Evolutionary conservation across 2,888 invertebrate species (phyloP), one percentile per base, ranked within the genome.

Genomic region (Plebejus argus): DNA sequence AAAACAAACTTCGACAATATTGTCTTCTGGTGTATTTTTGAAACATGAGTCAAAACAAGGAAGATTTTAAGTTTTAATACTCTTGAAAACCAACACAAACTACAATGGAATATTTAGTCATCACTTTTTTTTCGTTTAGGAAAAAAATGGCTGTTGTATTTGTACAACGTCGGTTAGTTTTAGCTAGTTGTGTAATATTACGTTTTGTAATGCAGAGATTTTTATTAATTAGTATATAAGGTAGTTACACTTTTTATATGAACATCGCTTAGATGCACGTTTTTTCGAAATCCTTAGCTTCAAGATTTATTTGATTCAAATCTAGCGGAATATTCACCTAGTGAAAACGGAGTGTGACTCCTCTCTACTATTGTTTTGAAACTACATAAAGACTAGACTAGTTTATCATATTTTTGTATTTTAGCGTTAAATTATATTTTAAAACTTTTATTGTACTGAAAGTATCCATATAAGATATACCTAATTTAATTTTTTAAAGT

Each of bases 131-230:
- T 78, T 80, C 23, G 12, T 23, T 12, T 61, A 20, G 6, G 23
- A 61, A 61, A 61, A 3, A 23, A 61, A 61, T 61, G 61, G 12
- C 61, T 61, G 61, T 61, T 61, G 20, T 61, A 61, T 61, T 23
- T 23, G 61, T 20, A 61, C 61, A 23, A 61, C 61, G 61, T 81
- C 80, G 56, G 77, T 79, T 79, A 78, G 76, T 71, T 81, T 80
- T 79, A 76, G 45, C 12, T 78, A 71, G 49, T 75, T 79, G 80
- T 81, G 79, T 82, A 80, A 81, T 80, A 82, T 82, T 82, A 78
- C 81, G 80, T 81, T 53, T 80, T 79, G 79, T 82, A 70, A 72
- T 82, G 79, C 77, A 79, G 79, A 79, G 79, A 74, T 74, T 76
- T 76, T 76, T 79, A 74, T 79, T 76, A 78, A 58, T 70, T 71